Evolutionary conservation across 2,113 vertebrate species (phyloP), one percentile per base, ranked within the genome.

Genomic region (Neolamprologus tretocephalus): DNA sequence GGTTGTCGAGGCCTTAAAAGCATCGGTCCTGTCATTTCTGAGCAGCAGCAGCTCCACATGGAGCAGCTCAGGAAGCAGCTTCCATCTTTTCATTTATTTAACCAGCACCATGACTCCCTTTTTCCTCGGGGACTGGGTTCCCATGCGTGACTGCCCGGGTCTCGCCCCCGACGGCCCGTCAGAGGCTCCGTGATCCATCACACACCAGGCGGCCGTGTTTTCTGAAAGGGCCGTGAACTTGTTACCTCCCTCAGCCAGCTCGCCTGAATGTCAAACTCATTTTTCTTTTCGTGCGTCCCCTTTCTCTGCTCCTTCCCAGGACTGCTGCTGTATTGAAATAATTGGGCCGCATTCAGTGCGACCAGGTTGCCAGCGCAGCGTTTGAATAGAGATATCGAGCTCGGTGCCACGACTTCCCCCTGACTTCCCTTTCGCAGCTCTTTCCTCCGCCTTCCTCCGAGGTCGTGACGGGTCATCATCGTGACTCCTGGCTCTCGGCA

Each of bases 221-320:
- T 80, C 84, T 94, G 92, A 94, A 95, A 93, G 87, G 93, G 84
- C 91, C 71, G 53, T 94, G 94, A 94, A 96, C 91, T 94, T 95
- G 87, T 95, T 95, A 95, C 89, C 90, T 93, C 91, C 82, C 82
- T 88, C 51, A 5, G 87, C 82, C 87, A n/a, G 86, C 55, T 75
- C 31, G 91, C 79, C 90, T 89, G 86, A 90, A 92, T 94, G 88
- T 95, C 93, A 93, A 83, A 89, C 86, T 88, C 93, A 94, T 94
- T 95, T 94, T 87, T 92, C 90, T 94, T 89, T 89, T 78, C 58
- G 78, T 9, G 21, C 11, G 11, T 42, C 35, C 71, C 80, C 81
- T 85, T 80, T 89, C 85, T 87, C 45, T 7, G 14, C 47, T 66
- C 80, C 80, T 84, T 93, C 86, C 91, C 91, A 90, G 86, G 86